Evolutionary conservation across 2,113 vertebrate species (phyloP).

Genomic region (Riparia riparia): DNA sequence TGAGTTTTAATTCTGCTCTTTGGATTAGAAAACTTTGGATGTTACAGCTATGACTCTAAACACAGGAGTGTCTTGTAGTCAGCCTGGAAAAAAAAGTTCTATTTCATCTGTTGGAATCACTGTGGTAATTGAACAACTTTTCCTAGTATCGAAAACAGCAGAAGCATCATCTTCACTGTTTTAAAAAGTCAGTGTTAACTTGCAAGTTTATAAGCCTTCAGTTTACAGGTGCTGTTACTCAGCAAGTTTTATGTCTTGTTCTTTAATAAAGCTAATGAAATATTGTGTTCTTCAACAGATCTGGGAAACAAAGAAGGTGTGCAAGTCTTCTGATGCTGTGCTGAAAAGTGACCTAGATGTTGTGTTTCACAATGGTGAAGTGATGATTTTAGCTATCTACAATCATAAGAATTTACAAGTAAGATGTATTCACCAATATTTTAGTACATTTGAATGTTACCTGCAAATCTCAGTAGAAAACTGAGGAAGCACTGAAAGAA

Average conservation of each 20-base stretch:
- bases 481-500: background rate
- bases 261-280: background rate
- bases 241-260: background rate
- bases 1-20: background rate
- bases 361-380: slow-evolving; percentile 78
- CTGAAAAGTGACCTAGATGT: slow-evolving; percentile 92
- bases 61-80: background rate
- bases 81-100: background rate
- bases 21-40: background rate
- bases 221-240: background rate
- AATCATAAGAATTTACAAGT: slow-evolving; percentile 89
- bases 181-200: background rate
- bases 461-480: background rate
- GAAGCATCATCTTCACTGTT: background rate
- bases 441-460: background rate
- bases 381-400: slow-evolving; percentile 86
- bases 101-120: background rate
- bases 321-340: slow-evolving; percentile 84
- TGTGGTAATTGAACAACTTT: background rate
- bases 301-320: slow-evolving; percentile 92
- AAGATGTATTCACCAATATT: background rate
- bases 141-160: background rate
- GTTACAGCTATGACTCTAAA: background rate
- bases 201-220: background rate
- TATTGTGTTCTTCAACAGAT: slow-evolving; percentile 76